Evolutionary conservation across 1,140 invertebrate species (phyloP), one percentile per base, ranked within the genome.

Genomic region (Drosophila kanapiae): DNA sequence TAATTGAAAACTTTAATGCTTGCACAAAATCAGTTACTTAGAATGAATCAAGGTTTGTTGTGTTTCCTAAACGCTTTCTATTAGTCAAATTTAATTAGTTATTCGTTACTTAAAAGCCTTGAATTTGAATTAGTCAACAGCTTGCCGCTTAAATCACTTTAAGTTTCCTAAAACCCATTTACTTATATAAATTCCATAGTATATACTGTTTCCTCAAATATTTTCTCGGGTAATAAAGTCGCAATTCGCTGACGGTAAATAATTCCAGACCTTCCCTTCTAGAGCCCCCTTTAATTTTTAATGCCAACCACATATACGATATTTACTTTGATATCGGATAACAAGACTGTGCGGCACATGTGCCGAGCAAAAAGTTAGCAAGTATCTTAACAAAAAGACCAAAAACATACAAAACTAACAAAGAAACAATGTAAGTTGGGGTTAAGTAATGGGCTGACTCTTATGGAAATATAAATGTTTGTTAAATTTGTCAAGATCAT

Each of bases 261-360:
- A 49, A 29, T 49, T 71, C 35, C 61, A 68, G 35, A 33, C 27
- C 35, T 37, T 40, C 13, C 23, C 31, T 3, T 42, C 38, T 2
- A 42, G 59, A 38, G 4, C 14, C 56, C 56, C 33, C 71, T 29
- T 6, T 16, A 18, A 38, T 43, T 27, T 51, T 58, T 76, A 76
- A 67, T 48, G 40, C 43, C 69, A 71, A 60, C 69, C 69, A 58
- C 69, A 72, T 45, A 48, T 6, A 35, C 47, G 33, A 71, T 71
- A 72, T 56, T 58, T 76, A 40, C 60, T 45, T 53, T 10, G 51
- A 59, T 76, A 76, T 76, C 74, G 61, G 27, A 42, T 76, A 67
- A 59, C 74, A 65, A 61, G n/a, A 40, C 71, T 75, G 53, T 64
- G 53, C 42, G 60, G 74, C 71, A 75, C 70, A 76, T 75, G 59